These are phyloP conservation scores for Drosophila saltans DNA, from an alignment of 1,140 invertebrate species.

Conservation along the genomic window DNA sequence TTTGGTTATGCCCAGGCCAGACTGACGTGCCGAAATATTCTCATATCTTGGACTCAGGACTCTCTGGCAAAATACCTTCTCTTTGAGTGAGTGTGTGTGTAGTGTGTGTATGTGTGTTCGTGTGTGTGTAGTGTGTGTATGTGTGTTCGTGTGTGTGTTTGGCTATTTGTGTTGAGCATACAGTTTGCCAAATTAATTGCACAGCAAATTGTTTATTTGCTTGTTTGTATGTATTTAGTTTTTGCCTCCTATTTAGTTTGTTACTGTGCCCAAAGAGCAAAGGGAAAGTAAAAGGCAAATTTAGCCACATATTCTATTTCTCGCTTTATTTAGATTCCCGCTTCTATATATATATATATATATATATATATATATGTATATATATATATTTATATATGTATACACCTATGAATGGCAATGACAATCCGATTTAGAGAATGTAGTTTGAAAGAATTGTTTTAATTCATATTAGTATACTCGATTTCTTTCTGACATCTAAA, in stretches of 20 bases:
- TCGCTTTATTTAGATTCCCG: no score
- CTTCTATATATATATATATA: no score
- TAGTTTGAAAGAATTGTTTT: no score
- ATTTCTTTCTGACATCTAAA: no score
- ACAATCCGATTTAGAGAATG: no score
- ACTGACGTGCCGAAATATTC: background rate
- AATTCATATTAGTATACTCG: no score
- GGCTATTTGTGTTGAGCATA: slow-evolving; percentile 67
- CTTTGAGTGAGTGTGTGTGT: background rate
- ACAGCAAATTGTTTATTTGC: slow-evolving; percentile 74
- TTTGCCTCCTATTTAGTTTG: slow-evolving; percentile 23
- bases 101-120: slow-evolving; percentile 13
- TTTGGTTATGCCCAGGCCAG: background rate
- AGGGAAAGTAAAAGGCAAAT: background rate
- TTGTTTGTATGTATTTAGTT: slow-evolving; percentile 35
- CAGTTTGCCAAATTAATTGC: slow-evolving; percentile 81
- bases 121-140: slow-evolving; percentile 21
- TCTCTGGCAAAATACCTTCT: slow-evolving; percentile 3
- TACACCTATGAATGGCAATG: no score
- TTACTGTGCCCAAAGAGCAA: slow-evolving; percentile 24
- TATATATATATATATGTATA: no score
- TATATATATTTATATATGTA: no score
- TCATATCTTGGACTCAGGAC: slow-evolving; percentile 5
- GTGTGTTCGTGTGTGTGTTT: slow-evolving; percentile 27
- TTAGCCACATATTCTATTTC: no score